Conservation (phyloP, 2,113 vertebrate genomes). For the Bungarus multicinctus region DNA sequence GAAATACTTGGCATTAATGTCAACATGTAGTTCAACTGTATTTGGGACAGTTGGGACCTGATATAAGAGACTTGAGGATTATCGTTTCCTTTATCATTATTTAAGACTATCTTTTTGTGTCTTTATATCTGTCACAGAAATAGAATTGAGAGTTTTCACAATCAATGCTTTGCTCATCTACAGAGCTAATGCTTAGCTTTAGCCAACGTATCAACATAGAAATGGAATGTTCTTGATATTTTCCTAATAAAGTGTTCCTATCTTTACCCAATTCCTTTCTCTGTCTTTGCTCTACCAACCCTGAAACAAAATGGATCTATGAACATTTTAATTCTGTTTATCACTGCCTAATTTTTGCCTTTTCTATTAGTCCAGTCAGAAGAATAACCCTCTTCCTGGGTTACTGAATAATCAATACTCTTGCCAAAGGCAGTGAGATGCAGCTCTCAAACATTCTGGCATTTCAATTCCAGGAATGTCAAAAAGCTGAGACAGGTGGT, state of each 20-base stretch:
- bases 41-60: too few relatives aligned
- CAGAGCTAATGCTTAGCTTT: not conserved
- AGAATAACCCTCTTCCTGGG: constrained; percentile 35
- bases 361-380: constrained; percentile 47
- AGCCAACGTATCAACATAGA: not conserved
- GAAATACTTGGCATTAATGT: not conserved
- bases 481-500: not conserved
- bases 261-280: not conserved
- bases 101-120: not conserved
- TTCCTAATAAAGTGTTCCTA: not conserved
- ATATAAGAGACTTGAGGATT: not conserved
- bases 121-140: not conserved
- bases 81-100: not conserved
- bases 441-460: constrained; percentile 13
- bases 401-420: constrained; percentile 29
- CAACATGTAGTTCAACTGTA: not conserved
- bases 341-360: not conserved
- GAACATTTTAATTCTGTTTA: constrained; percentile 48
- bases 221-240: rapidly evolving
- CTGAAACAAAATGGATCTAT: not conserved
- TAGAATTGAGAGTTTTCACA: not conserved
- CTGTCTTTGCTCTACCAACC: not conserved
- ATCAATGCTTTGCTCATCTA: not conserved
- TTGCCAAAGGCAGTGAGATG: not conserved
- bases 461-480: constrained; percentile 26